A percentile compares a stretch with the other conserved stretches of the same genome.
Evolutionary conservation across 35 echinoderm and acorn worm genomes (phyloP).

Genomic region (Lytechinus pictus): DNA sequence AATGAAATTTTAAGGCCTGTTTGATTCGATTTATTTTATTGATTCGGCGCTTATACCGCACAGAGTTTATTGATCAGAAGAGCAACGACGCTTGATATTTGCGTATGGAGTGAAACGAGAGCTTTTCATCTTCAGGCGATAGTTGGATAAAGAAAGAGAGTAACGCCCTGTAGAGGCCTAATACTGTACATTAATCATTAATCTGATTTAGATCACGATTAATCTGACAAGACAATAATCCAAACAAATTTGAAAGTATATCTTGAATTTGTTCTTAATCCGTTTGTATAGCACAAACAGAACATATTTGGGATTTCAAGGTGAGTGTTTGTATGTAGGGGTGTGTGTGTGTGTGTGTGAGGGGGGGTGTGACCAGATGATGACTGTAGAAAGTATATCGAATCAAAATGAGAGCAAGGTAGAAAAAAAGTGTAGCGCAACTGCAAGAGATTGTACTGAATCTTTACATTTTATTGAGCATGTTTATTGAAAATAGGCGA

Average conservation of each 20-base stretch:
- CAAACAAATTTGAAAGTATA: not conserved
- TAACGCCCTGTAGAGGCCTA: not conserved
- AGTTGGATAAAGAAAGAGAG: not conserved
- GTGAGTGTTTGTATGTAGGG: no score
- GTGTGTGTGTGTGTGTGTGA: no score
- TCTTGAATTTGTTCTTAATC: not conserved
- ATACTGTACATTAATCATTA: not conserved
- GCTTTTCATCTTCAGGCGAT: not conserved
- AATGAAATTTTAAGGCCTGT: not conserved
- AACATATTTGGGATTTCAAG: no score
- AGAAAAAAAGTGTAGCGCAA: no score
- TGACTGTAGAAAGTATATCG: no score
- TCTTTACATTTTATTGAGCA: no score
- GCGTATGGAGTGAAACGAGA: not conserved
- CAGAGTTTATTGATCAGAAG: not conserved
- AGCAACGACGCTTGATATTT: not conserved
- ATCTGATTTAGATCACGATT: not conserved
- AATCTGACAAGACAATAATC: not conserved
- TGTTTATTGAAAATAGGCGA: no score
- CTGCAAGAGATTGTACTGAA: no score
- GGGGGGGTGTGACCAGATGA: no score
- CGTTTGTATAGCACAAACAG: no score
- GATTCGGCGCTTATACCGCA: not conserved
- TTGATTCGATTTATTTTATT: not conserved
- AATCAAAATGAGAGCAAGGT: no score